Evolutionary conservation across 1,140 invertebrate genomes (phyloP).

Genomic region (Microplitis mediator): DNA sequence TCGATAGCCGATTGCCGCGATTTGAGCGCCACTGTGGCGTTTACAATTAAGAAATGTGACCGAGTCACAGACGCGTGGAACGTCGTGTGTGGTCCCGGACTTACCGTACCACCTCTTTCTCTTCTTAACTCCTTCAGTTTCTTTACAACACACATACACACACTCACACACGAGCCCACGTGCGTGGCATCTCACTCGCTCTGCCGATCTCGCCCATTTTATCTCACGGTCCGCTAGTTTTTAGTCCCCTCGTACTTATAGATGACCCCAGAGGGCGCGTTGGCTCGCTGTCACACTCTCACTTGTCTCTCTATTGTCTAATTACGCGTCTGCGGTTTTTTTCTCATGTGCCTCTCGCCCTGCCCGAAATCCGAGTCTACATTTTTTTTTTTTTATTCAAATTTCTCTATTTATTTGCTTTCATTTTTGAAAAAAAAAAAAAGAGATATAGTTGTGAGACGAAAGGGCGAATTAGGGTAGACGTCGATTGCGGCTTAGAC

Average conservation of each 20-base stretch:
- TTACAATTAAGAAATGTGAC: constrained; percentile 65
- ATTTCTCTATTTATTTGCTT: too few species aligned
- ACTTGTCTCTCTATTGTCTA: too few species aligned
- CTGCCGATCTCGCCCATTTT: too few species aligned
- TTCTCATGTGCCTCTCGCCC: constrained; percentile 15
- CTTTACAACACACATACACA: constrained; percentile 30
- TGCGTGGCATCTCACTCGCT: too few species aligned
- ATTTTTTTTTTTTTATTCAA: too few species aligned
- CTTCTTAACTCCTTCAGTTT: constrained; percentile 32
- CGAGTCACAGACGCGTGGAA: constrained; percentile 62
- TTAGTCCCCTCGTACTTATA: too few species aligned
- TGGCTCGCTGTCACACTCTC: too few species aligned
- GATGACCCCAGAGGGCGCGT: too few species aligned
- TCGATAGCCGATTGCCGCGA: neutral
- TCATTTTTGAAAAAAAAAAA: too few species aligned
- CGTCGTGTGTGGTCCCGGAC: constrained; percentile 61
- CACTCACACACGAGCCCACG: too few species aligned
- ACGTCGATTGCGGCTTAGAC: constrained; percentile 51
- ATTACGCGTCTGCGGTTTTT: constrained; percentile 10
- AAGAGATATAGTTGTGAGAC: neutral
- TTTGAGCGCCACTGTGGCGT: constrained; percentile 58
- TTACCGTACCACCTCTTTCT: constrained; percentile 55
- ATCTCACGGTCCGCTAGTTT: too few species aligned
- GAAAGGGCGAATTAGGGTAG: constrained; percentile 24
- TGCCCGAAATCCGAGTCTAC: too few species aligned